Conservation (phyloP, 2,888 invertebrate species). For the Thera obeliscata region DNA sequence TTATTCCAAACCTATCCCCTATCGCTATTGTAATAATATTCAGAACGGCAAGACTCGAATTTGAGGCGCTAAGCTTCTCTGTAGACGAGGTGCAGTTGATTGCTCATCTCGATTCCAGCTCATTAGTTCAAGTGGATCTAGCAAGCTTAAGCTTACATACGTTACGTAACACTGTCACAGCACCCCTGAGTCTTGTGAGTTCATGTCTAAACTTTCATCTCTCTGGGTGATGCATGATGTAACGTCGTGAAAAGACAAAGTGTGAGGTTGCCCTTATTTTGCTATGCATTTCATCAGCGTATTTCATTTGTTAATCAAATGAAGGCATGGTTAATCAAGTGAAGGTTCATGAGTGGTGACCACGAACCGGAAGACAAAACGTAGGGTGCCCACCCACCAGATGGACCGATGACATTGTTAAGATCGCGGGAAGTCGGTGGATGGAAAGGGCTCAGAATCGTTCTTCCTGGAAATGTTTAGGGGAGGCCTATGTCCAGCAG, state of each 20-base stretch:
- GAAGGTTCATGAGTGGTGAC: too few relatives aligned
- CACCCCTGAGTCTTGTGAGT: slow-evolving; percentile 25
- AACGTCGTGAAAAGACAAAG: slow-evolving; percentile 17
- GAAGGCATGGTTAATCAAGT: background rate
- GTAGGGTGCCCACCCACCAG: too few relatives aligned
- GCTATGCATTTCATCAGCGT: slow-evolving; percentile 12
- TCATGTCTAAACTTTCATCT: slow-evolving; percentile 27
- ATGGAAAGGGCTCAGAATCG: too few relatives aligned
- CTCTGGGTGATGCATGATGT: slow-evolving; percentile 22
- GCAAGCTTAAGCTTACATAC: slow-evolving; percentile 30
- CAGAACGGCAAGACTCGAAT: slow-evolving; percentile 29
- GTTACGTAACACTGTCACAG: slow-evolving; percentile 22
- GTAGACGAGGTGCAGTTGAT: slow-evolving; percentile 45
- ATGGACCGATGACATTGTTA: too few relatives aligned
- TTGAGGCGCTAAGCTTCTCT: slow-evolving; percentile 33
- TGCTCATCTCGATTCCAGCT: slow-evolving; percentile 49
- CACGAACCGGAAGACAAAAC: too few relatives aligned
- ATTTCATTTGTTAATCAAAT: slow-evolving; percentile 6
- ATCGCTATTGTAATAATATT: slow-evolving; percentile 51
- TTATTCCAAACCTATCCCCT: slow-evolving; percentile 45
- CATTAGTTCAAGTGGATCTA: slow-evolving; percentile 45
- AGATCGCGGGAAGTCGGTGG: too few relatives aligned
- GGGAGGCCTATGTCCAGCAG: too few relatives aligned
- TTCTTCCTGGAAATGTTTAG: too few relatives aligned
- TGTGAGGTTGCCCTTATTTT: slow-evolving; percentile 15